Evolutionary conservation across 2,113 vertebrate species (phyloP).

Genomic region (Deroptyus accipitrinus): DNA sequence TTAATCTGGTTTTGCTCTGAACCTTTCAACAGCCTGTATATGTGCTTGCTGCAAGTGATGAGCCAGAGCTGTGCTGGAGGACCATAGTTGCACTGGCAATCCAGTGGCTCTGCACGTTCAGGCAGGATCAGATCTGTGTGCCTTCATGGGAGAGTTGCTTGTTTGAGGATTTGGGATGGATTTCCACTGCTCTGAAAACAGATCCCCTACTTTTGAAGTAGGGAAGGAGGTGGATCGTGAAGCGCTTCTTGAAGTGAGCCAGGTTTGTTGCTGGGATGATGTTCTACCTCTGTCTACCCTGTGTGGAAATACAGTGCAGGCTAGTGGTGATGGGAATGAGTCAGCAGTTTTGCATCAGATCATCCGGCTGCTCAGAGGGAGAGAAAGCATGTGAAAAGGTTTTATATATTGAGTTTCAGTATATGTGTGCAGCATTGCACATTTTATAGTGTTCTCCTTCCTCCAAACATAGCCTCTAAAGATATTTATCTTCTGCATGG

Average conservation of each 20-base stretch:
- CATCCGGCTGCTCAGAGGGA: not conserved
- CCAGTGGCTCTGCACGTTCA: fast-evolving
- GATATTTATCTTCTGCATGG: not conserved
- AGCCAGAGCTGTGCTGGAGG: fast-evolving
- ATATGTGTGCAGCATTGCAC: not conserved
- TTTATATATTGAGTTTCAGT: not conserved
- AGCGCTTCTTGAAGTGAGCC: not conserved
- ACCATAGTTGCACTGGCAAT: fast-evolving
- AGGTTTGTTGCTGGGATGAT: not conserved
- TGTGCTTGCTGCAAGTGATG: not conserved
- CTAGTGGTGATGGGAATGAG: not conserved
- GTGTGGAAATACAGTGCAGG: not conserved
- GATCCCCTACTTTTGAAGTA: not conserved
- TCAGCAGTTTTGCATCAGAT: not conserved
- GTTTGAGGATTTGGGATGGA: not conserved
- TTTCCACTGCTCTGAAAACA: not conserved
- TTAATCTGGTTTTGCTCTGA: not conserved
- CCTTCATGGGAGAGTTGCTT: not conserved
- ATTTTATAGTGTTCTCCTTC: not conserved
- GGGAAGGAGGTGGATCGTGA: not conserved
- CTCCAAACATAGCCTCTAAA: not conserved
- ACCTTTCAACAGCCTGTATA: not conserved
- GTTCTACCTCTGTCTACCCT: not conserved
- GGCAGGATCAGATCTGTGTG: not conserved
- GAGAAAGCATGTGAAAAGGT: not conserved